phyloP scores from a whole-genome alignment of 2,797 vertebrate genomes.

The Sandelia bainsii region DNA sequence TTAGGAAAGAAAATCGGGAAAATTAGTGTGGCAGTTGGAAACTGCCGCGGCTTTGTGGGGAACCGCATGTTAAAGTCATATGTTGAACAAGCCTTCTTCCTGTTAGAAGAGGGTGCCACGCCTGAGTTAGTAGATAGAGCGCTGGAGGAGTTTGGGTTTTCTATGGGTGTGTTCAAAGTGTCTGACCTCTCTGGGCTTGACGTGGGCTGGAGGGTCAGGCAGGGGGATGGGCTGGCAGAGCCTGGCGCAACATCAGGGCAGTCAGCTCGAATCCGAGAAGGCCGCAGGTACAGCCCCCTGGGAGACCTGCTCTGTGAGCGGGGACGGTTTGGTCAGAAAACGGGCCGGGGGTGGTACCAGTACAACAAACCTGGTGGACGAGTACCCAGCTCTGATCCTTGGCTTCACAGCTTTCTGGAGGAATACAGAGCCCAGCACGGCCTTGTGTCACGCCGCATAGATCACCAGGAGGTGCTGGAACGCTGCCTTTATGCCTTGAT shows the following conservation, averaged over 20 bases:
- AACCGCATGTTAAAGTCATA: constrained; percentile 91
- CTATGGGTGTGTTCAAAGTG: constrained; percentile 91
- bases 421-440: constrained; percentile 84
- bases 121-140: constrained; percentile 88
- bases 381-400: constrained; percentile 85
- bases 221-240: constrained; percentile 81
- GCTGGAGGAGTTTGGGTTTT: constrained; percentile 92
- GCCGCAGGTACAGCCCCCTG: constrained; percentile 89
- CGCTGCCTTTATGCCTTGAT: constrained; percentile 89
- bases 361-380: constrained; percentile 88
- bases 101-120: constrained; percentile 92
- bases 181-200: constrained; percentile 93
- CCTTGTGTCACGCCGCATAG: constrained; percentile 79
- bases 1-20: constrained; percentile 90
- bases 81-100: constrained; percentile 84
- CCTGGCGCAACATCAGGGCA: constrained; percentile 67
- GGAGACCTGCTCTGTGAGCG: constrained; percentile 90
- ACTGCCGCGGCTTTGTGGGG: constrained; percentile 92
- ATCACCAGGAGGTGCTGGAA: constrained; percentile 89
- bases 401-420: constrained; percentile 86
- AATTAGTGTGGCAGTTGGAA: constrained; percentile 91
- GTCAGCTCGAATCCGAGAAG: constrained; percentile 73
- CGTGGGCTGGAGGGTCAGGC: constrained; percentile 89
- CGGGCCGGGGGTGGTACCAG: constrained; percentile 90
- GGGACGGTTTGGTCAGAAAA: constrained; percentile 92